Evolutionary conservation across 2,888 invertebrate species (phyloP).

Genomic region (Chloroclystis v-ata): DNA sequence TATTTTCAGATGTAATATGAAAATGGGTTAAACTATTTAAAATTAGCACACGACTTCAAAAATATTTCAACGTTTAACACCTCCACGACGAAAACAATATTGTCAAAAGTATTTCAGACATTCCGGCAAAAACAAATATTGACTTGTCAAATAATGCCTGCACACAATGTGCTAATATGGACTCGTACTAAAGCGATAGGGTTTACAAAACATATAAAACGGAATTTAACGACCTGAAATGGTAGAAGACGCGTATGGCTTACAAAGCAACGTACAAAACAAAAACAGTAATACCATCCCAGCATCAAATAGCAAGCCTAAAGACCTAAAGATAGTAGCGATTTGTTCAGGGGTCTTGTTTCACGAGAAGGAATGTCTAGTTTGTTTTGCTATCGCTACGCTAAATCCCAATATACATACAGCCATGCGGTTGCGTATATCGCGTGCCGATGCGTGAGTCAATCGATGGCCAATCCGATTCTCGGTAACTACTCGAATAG

Average conservation of each 20-base stretch:
- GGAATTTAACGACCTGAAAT: background rate
- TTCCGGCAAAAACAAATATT: conserved; percentile 27
- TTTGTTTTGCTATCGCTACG: conserved; percentile 17
- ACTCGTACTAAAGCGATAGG: conserved; percentile 8
- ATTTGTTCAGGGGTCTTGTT: background rate
- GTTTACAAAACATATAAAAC: conserved; percentile 13
- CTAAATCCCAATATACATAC: conserved; percentile 9
- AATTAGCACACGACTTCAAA: conserved; percentile 9
- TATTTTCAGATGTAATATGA: background rate
- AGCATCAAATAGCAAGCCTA: background rate
- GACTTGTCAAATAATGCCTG: conserved; percentile 23
- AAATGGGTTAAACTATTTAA: background rate
- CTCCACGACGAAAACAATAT: conserved; percentile 26
- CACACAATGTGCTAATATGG: conserved; percentile 23
- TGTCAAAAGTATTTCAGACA: conserved; percentile 23
- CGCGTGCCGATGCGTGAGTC: conserved; percentile 24
- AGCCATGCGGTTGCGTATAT: conserved; percentile 14
- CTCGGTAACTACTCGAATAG: conserved; percentile 21
- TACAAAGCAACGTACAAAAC: background rate
- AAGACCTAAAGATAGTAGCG: background rate
- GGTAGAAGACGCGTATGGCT: background rate
- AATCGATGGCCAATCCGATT: conserved; percentile 22
- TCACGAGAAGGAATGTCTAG: background rate
- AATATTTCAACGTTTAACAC: conserved; percentile 23
- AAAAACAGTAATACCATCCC: background rate